phyloP scores from a whole-genome alignment of 30 jellyfish, hydroid and myxozoan species.

The Nemopilema nomurai region DNA sequence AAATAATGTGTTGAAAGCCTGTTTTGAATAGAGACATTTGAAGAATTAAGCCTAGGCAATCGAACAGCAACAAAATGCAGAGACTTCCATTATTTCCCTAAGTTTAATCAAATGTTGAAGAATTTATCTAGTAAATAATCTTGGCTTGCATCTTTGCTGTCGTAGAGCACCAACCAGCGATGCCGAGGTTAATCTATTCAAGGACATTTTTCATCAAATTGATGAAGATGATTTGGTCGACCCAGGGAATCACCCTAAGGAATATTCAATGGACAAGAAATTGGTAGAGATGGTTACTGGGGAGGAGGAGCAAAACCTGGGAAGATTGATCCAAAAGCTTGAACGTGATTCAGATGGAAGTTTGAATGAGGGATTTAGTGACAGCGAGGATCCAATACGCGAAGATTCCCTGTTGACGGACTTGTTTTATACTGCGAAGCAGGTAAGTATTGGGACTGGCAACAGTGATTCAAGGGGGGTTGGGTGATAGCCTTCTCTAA shows the following conservation, averaged over 20 bases:
- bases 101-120: no score
- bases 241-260: not conserved
- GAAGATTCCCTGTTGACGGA: constrained; percentile 75
- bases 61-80: no score
- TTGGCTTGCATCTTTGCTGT: not conserved
- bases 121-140: not conserved
- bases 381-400: constrained; percentile 72
- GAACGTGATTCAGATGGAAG: constrained; percentile 56
- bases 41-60: no score
- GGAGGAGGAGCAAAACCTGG: constrained; percentile 24
- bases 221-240: constrained; percentile 29
- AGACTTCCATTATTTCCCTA: no score
- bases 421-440: constrained; percentile 61
- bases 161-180: not conserved
- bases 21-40: no score
- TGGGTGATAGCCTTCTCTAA: no score
- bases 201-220: constrained; percentile 52
- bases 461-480: not conserved
- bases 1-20: no score
- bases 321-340: constrained; percentile 28
- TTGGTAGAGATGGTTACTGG: constrained; percentile 74
- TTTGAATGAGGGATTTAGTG: constrained; percentile 51
- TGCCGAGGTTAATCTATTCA: constrained; percentile 20
- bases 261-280: constrained; percentile 32
- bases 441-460: no score